Conservation (phyloP, 2,113 vertebrate genomes). For the Morone saxatilis region DNA sequence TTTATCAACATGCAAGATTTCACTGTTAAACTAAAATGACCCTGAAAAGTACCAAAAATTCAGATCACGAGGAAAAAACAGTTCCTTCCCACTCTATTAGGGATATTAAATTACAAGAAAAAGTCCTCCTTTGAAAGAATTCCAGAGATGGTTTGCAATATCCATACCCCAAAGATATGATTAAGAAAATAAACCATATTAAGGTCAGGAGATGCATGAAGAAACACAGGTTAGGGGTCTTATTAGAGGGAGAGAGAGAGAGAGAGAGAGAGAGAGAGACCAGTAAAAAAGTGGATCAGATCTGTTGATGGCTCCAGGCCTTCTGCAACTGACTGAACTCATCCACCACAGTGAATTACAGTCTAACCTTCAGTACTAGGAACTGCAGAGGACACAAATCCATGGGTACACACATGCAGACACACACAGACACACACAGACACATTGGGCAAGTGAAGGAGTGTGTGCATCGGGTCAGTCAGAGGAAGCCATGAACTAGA, state of each 20-base stretch:
- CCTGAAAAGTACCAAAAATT: constrained; percentile 15
- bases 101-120: constrained; percentile 5
- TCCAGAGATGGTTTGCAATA: constrained; percentile 9
- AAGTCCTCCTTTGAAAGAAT: neutral
- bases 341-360: constrained; percentile 9
- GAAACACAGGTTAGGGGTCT: constrained; percentile 1
- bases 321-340: constrained; percentile 8
- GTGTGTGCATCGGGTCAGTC: constrained; percentile 24
- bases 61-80: neutral
- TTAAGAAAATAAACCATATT: constrained; percentile 35
- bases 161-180: constrained; percentile 31
- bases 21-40: neutral
- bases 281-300: neutral
- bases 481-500: constrained; percentile 24
- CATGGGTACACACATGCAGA: neutral
- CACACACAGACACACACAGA: neutral
- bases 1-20: constrained; percentile 5
- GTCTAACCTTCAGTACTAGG: neutral
- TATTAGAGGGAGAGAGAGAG: neutral
- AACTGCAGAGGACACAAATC: constrained; percentile 33
- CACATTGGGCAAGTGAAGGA: neutral
- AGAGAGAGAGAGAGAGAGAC: neutral
- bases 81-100: neutral
- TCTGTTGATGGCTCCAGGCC: constrained; percentile 7
- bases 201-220: constrained; percentile 18